Base-by-base conservation (phyloP, 2,888 invertebrate genomes). In the Drosophila nigricruria region DNA sequence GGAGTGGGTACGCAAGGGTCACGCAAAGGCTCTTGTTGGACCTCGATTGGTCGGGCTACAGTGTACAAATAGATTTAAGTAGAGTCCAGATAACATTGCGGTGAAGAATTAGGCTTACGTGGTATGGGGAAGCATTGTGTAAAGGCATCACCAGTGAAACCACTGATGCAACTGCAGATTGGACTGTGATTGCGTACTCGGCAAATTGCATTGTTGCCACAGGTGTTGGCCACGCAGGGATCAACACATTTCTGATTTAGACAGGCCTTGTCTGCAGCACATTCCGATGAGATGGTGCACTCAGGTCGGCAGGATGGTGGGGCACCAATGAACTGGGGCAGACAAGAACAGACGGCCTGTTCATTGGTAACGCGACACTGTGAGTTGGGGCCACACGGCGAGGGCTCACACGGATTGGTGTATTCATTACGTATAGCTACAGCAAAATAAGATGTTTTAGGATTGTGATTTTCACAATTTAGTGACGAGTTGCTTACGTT, bases 221-320 rank as follows among this genome's bases (percentile, higher is more conserved):
- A 88, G 5, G 87, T 89, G 93, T 93, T 96, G 58, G 95, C 95
- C 36, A 95, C 94, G 79, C 97, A 97, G 40, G 97, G 97, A 91
- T 97, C 95, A 27, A 93, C 91, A 91, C 97, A 97, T 93, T 96
- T 96, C 79, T 95, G 95, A 87, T 96, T 95, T 14, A 96, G 93
- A 87, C 97, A 97, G 4, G 97, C 96, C 88, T 95, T 95, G 78
- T 95, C 94, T 20, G 94, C 93, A 2, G 95, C 91, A 91, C 97
- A 97, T 92, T 97, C 97, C 1, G 96, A 95, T 85, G 96, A 97
- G 34, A 95, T 94, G 32, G 95, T 95, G 91, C 97, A 97, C 92
- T 96, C 96, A 12, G 96, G 97, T 79, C 96, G 94, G 91, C 96
- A 97, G 16, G 95, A 95, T 67, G 96, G 96, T 20, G 97, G 97